Base-by-base conservation (phyloP, 2,888 invertebrate species). In the Cataglyphis rosenhaueri region DNA sequence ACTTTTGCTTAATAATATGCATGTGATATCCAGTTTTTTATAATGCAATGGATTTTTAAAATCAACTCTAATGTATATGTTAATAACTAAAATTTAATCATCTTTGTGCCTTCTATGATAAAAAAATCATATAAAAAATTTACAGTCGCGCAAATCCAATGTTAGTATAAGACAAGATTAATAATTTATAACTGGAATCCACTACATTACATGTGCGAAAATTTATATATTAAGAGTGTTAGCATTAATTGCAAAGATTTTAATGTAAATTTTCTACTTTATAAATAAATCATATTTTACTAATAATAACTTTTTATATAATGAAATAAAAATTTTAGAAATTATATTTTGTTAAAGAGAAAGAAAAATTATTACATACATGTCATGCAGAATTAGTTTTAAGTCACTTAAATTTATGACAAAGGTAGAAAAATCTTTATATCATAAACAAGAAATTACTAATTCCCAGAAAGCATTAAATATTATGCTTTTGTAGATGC, bases 381-480 rank as follows among this genome's bases (percentile, higher is more conserved):
- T 44, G 8, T 32, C 3, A 44, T 8, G 25, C 25, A 12, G 8
- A 78, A 6, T 9, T 65, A 4, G 4, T 9, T 82, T 85, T 79
- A 78, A 81, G 48, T 84, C 82, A 81, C 21, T 52, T 78, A 71
- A 12, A 10, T 21, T 81, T 68, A 21, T 32, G 18, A 32, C 29
- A 78, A 85, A 66, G 32, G 38, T 15, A 35, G 52, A 61, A 70
- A 81, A 85, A 87, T 59, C 70, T 71, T 38, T 12, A 3, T 61
- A 59, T 44, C 18, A 25, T 21, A 12, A 85, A 79, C 48, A 38
- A 66, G 38, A 62, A 74, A 79, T 75, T 59, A 84, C 3, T 48
- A 12, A 62, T 89, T 89, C 89, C 64, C 10, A 70, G 89, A 89
- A 87, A 1, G 35, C 59, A 1, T 44, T 41, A 32, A 44, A 32